A percentile compares a stretch with the other conserved stretches of the same genome.
These are phyloP conservation scores for Euwallacea fornicatus DNA, from an alignment of 1,140 invertebrate species.

Conservation along the genomic window DNA sequence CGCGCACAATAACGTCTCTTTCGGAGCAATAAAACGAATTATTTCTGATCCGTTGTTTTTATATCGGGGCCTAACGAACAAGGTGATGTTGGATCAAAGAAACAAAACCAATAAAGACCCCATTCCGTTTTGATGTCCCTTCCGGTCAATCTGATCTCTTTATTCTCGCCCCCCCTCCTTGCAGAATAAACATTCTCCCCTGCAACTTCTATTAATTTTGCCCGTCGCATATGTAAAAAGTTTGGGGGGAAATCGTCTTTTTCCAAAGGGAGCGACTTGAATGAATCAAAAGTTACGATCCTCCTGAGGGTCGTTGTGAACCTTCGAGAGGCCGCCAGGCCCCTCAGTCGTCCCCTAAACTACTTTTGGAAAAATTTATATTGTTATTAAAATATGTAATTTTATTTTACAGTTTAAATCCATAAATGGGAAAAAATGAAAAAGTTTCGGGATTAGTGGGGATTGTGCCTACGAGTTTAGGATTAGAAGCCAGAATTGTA, in stretches of 20 bases:
- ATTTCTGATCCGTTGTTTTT: constrained; percentile 14
- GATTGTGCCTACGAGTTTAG: too few relatives aligned
- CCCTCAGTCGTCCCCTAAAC: neutral
- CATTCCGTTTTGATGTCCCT: neutral
- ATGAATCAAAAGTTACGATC: constrained; percentile 19
- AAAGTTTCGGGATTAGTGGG: too few relatives aligned
- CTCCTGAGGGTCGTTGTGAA: neutral
- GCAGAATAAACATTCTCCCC: constrained; percentile 17
- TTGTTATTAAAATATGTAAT: too few relatives aligned
- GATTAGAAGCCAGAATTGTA: too few relatives aligned
- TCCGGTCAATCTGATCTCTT: constrained; percentile 29
- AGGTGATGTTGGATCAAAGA: too few relatives aligned
- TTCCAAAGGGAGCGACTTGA: neutral
- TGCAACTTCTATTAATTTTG: constrained; percentile 23
- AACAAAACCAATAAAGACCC: constrained; percentile 9
- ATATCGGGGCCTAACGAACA: neutral
- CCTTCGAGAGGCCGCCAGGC: constrained; percentile 1
- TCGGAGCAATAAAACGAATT: constrained; percentile 16
- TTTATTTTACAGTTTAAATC: too few relatives aligned
- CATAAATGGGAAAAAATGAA: too few relatives aligned
- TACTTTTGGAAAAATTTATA: too few relatives aligned
- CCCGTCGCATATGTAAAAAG: constrained; percentile 9
- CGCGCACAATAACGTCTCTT: constrained; percentile 22
- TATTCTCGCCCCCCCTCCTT: neutral
- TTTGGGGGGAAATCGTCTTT: constrained; percentile 5